Percentiles rank a stretch among this genome's conserved stretches.
These are phyloP conservation scores for Melozone crissalis DNA, from an alignment of 2,113 vertebrate species.

Conservation along the genomic window DNA sequence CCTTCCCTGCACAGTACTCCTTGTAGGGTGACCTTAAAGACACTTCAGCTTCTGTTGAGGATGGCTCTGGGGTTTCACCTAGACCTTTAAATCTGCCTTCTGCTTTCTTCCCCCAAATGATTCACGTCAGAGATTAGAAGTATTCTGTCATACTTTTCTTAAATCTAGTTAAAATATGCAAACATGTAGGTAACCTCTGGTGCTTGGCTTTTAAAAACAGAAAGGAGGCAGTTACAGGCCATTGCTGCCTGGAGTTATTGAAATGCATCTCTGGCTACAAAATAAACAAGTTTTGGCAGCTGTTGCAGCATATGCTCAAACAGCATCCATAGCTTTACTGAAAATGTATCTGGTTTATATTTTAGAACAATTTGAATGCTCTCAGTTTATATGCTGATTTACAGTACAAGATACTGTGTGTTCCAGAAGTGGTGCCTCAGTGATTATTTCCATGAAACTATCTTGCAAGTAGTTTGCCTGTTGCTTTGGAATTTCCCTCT, in stretches of 20 bases:
- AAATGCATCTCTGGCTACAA: not conserved
- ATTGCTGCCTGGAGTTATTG: not conserved
- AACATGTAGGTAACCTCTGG: not conserved
- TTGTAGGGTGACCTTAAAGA: not conserved
- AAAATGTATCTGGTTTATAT: not conserved
- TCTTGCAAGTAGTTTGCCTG: not conserved
- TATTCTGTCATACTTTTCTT: not conserved
- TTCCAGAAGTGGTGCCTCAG: not conserved
- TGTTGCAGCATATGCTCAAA: not conserved
- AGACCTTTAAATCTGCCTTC: not conserved
- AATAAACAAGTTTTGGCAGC: not conserved
- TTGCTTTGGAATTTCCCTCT: not conserved
- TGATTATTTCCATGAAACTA: not conserved
- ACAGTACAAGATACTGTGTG: accelerated
- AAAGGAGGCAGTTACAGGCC: not conserved
- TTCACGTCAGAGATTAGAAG: not conserved
- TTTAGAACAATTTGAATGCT: not conserved
- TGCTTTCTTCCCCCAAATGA: not conserved
- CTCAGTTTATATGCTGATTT: not conserved
- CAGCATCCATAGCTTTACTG: not conserved
- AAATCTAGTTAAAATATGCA: not conserved
- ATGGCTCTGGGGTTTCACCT: not conserved
- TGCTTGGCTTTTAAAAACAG: not conserved
- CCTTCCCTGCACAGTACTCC: not conserved
- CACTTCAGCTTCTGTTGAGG: not conserved